Percentiles rank a stretch among this genome's conserved stretches.
phyloP scores from a whole-genome alignment of 2,888 invertebrate species.

The Synergus umbraculus region DNA sequence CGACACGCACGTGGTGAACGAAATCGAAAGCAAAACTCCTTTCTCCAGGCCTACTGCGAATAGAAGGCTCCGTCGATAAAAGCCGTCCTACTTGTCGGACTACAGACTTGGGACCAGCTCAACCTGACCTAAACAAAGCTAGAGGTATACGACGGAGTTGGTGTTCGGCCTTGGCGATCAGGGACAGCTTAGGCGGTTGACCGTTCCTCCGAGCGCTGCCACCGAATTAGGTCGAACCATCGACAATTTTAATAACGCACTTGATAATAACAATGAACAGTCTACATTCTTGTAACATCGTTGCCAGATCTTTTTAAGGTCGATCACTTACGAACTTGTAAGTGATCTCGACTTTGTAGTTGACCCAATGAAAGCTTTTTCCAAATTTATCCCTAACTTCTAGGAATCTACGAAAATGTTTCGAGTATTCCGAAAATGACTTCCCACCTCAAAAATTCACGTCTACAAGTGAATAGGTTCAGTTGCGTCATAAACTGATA shows the following conservation, averaged over 20 bases:
- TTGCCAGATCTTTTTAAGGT: conserved; percentile 11
- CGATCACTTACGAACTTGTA: not conserved
- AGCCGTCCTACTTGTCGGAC: conserved; percentile 29
- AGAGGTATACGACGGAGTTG: conserved; percentile 45
- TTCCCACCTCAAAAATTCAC: not conserved
- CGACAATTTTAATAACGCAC: conserved; percentile 51
- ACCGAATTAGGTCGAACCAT: conserved; percentile 66
- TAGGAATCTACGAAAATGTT: not conserved
- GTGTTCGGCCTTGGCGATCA: conserved; percentile 64
- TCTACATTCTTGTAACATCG: conserved; percentile 5
- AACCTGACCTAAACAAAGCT: conserved; percentile 47
- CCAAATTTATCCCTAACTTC: not conserved
- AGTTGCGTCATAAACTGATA: not conserved
- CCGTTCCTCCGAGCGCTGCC: conserved; percentile 62
- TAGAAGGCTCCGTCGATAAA: conserved; percentile 36
- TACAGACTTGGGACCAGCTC: conserved; percentile 48
- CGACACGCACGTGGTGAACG: conserved; percentile 46
- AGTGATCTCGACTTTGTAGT: not conserved
- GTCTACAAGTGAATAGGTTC: not conserved
- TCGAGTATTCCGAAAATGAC: not conserved
- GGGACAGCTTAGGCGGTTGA: conserved; percentile 64
- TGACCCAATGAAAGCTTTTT: not conserved
- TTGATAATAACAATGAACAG: conserved; percentile 36
- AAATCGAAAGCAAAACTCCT: conserved; percentile 42
- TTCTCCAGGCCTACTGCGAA: conserved; percentile 32